These are phyloP conservation scores for Gambusia affinis DNA, from an alignment of 2,113 vertebrate genomes.

Conservation along the genomic window DNA sequence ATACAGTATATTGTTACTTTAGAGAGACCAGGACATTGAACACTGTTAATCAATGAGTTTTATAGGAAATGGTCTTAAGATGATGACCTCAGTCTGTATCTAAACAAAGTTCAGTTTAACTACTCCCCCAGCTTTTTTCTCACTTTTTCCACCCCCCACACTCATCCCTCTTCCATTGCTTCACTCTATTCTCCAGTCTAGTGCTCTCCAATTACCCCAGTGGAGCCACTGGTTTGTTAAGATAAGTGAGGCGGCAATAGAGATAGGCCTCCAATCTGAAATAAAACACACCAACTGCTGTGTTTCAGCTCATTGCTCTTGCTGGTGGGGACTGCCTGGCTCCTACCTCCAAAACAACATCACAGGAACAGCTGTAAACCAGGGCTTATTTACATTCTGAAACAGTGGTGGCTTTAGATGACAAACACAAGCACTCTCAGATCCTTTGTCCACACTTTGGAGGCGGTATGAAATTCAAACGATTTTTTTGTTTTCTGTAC, in stretches of 20 bases:
- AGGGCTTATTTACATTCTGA: constrained; percentile 56
- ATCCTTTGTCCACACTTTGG: constrained; percentile 39
- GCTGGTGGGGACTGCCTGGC: constrained; percentile 39
- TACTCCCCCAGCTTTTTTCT: constrained; percentile 34
- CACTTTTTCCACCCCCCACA: constrained; percentile 7
- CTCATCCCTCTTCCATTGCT: constrained; percentile 26
- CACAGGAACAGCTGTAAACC: constrained; percentile 34
- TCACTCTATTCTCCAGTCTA: constrained; percentile 73
- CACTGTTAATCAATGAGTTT: constrained; percentile 4
- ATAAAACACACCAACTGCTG: constrained; percentile 75
- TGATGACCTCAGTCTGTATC: constrained; percentile 21
- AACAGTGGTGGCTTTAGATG: constrained; percentile 53
- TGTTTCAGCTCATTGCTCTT: constrained; percentile 66
- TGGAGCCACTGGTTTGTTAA: constrained; percentile 76
- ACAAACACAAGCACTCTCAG: constrained; percentile 34
- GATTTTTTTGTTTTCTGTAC: constrained; percentile 9
- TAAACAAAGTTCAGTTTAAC: constrained; percentile 48
- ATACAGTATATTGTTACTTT: not conserved
- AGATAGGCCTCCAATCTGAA: constrained; percentile 75
- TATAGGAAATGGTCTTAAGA: constrained; percentile 20
- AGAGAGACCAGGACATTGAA: constrained; percentile 13
- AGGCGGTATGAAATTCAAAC: constrained; percentile 34
- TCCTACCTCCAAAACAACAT: constrained; percentile 49
- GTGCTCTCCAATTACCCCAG: constrained; percentile 75
- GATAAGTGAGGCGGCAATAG: constrained; percentile 70